Evolutionary conservation across 1,140 invertebrate species (phyloP), one percentile per base, ranked within the genome.

Genomic region (Ceratina australensis): DNA sequence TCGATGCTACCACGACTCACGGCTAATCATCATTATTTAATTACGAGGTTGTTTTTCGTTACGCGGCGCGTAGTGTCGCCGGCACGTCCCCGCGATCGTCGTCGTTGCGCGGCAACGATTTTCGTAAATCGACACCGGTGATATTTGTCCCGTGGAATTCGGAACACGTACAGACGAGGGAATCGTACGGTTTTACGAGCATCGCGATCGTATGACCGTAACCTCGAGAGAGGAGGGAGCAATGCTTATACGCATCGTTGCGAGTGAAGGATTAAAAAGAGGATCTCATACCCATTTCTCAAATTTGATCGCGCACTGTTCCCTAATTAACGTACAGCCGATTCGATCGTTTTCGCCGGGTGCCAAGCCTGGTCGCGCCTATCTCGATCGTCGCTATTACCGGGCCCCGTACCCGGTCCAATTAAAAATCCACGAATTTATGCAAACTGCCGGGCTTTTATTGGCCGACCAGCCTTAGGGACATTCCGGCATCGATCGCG

Each of bases 1-100:
- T 87, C 78, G 85, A 87, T 78, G 86, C 86, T 85, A 78, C 79
- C 79, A 72, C 80, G 59, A 73, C 59, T 77, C 72, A 61, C 73
- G 74, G 83, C 86, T 89, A 89, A 89, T 89, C 85, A 87, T 87
- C 84, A 84, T 87, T 89, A 87, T 89, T 89, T 87, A 90, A 89
- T 89, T 86, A 88, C 79, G 64, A 81, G 84, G 78, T 74, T 64
- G 87, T 89, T 88, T 89, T 86, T 86, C 82, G 81, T 52, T 52
- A 20, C 49, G 59, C 52, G 49, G 54, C 20, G 71, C 15, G 12
- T 50, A 73, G 71, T 63, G 63, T 75, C 54, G 60, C 24, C 42
- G 61, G 64, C 68, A 65, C 22, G 54, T 68, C 64, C 47, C 68
- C 33, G 33, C 61, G n/a, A 61, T 69, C 80, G 52, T 57, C 8